A percentile compares a stretch with the other conserved stretches of the same genome.
Evolutionary conservation across 2,797 vertebrate species (phyloP).

Genomic region (Dryobates pubescens): DNA sequence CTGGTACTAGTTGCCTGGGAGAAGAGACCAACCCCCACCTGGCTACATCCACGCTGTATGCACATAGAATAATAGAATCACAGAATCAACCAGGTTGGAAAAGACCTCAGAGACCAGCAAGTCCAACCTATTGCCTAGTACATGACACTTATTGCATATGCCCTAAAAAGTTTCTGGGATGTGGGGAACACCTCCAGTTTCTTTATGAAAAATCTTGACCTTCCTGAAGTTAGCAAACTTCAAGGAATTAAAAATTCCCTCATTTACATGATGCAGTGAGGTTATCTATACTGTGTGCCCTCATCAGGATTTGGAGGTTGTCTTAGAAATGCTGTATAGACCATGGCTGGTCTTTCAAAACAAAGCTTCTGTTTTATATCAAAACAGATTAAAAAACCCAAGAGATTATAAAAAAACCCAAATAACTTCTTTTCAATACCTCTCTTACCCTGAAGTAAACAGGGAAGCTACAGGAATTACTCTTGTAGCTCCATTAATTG

Average conservation of each 20-base stretch:
- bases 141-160: no score
- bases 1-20: no score
- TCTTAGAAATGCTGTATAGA: neutral
- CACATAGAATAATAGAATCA: no score
- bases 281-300: neutral
- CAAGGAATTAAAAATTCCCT: neutral
- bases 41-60: neutral
- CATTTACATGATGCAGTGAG: neutral
- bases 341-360: neutral
- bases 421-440: neutral
- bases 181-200: neutral
- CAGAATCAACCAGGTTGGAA: no score
- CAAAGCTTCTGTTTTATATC: neutral
- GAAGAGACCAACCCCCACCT: no score
- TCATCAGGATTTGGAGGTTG: neutral
- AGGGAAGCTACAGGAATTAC: neutral
- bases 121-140: no score
- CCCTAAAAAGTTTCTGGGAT: neutral
- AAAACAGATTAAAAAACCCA: neutral
- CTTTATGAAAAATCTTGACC: neutral
- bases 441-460: neutral
- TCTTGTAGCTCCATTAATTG: neutral
- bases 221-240: neutral
- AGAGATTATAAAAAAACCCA: no score
- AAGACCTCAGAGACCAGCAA: no score